Conservation (phyloP, 1,140 invertebrate species). For the Anastatus disparis region DNA sequence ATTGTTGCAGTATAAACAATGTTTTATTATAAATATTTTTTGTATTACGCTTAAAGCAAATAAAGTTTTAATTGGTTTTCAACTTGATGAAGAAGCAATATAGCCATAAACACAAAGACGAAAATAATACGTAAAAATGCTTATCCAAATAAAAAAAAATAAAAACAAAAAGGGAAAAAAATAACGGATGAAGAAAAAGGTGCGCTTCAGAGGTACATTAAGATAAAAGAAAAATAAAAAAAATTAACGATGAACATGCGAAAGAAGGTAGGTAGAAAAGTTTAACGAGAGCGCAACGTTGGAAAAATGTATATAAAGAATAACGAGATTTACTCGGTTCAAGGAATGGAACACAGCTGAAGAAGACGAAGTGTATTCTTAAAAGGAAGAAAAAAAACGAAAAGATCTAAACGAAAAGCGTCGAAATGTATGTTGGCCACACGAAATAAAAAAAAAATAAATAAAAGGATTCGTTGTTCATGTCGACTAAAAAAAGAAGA, state of each 20-base stretch:
- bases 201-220: background rate
- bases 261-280: background rate
- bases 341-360: background rate
- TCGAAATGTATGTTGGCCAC: background rate
- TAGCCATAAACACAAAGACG: background rate
- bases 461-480: too few relatives aligned
- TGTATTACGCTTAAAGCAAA: too few relatives aligned
- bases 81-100: too few relatives aligned
- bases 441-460: too few relatives aligned
- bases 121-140: too few relatives aligned
- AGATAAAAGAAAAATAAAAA: background rate
- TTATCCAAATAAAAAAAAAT: background rate
- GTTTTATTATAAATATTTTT: too few relatives aligned
- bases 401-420: background rate
- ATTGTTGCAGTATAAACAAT: too few relatives aligned
- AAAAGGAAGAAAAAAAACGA: background rate
- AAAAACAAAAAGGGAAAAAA: background rate
- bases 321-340: background rate
- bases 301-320: constrained; percentile 4
- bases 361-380: background rate
- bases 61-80: constrained; percentile 1
- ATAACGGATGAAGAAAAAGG: too few relatives aligned
- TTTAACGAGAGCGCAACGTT: constrained; percentile 12
- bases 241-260: background rate
- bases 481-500: too few relatives aligned